Base-by-base conservation (phyloP, 2,113 vertebrate genomes). In the Coracopsis vasa region DNA sequence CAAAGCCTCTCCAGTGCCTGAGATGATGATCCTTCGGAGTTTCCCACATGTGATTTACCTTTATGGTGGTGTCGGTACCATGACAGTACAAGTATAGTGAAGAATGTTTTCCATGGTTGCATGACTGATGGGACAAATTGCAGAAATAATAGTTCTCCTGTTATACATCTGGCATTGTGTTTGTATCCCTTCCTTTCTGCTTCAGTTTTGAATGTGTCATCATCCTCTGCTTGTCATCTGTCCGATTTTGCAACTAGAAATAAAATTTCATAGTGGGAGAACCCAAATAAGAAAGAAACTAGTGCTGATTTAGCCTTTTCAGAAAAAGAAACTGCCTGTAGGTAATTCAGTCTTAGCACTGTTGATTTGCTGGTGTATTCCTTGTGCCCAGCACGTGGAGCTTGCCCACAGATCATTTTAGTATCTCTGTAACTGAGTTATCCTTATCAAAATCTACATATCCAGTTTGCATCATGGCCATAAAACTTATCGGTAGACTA, bases 371-470 rank as follows among this genome's bases (percentile, higher is more conserved):
- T 74, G 54, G 13, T 75, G 44, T 71, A 28, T 58, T 72, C 41
- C 28, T 44, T 66, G 61, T 70, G 70, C 77, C 15, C 39, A 56
- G 41, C n/a, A 37, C 0, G 1, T 19, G 27, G 42, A 91, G 29
- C 75, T 83, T 70, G 50, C 39, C 69, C 54, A 47, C 39, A 80
- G 83, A 50, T 47, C 47, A 28, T n/a, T 92, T 92, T 60, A 64
- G 42, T 81, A n/a, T 89, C 82, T 88, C 73, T 91, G 58, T 90
- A 83, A 93, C 33, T 39, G 72, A 90, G 51, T 88, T 93, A 80
- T 45, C 86, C 51, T 94, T 83, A 74, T 84, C 86, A 91, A 93
- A 88, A 74, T 78, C 45, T 87, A 45, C 42, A 45, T 54, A 89
- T 37, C 47, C 72, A 70, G 29, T 90, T 80, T 83, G 72, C 51